These are phyloP conservation scores for Smutsia gigantea DNA, from an alignment of 2,797 vertebrate genomes.

Conservation along the genomic window DNA sequence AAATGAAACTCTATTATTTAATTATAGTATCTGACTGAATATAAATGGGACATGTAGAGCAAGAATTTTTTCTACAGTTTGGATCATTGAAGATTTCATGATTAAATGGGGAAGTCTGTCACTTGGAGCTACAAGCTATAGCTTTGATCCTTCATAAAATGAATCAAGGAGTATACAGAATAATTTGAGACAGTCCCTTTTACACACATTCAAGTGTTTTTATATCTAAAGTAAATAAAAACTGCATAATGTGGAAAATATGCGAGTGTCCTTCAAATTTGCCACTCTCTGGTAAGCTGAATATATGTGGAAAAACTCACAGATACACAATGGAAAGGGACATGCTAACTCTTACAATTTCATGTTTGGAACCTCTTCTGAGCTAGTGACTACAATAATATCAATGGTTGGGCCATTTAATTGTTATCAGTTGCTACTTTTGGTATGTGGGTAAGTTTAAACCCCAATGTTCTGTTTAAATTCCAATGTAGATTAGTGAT, in stretches of 20 bases:
- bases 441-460: conserved; percentile 59
- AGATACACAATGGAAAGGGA: not conserved
- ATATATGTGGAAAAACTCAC: not conserved
- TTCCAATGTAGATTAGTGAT: conserved; percentile 69
- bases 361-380: not conserved
- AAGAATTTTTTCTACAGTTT: conserved; percentile 37
- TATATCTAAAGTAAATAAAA: conserved; percentile 31
- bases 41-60: conserved; percentile 51
- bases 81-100: conserved; percentile 46
- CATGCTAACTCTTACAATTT: not conserved
- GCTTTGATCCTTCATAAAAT: conserved; percentile 57
- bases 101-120: conserved; percentile 67
- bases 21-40: conserved; percentile 74
- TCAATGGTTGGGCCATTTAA: not conserved
- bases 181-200: conserved; percentile 50
- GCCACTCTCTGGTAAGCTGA: not conserved
- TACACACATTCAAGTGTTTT: conserved; percentile 33
- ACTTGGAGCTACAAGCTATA: conserved; percentile 52
- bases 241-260: not conserved
- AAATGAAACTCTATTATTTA: conserved; percentile 81
- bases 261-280: not conserved
- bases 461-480: conserved; percentile 60
- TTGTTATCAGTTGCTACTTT: conserved; percentile 63
- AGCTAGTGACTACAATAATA: not conserved
- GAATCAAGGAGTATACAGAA: conserved; percentile 36